A percentile compares a stretch with the other conserved stretches of the same genome.
These are phyloP conservation scores for Struthidea cinerea DNA, from an alignment of 2,113 vertebrate genomes.

Conservation along the genomic window DNA sequence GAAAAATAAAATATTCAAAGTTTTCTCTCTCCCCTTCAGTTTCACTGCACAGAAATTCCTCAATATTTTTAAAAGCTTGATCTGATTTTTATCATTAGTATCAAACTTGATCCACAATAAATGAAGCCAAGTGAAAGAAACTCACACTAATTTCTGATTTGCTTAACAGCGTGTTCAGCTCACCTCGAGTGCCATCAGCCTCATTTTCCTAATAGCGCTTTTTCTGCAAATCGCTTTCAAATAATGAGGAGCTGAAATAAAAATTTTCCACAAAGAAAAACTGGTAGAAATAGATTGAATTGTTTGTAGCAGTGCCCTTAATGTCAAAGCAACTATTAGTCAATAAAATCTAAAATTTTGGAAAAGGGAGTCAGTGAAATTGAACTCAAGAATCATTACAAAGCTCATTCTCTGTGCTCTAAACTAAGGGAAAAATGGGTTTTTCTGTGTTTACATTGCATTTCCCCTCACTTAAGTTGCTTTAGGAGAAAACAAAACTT, in stretches of 20 bases:
- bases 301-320: neutral
- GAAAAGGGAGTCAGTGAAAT: neutral
- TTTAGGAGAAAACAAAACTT: neutral
- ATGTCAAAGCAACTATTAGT: neutral
- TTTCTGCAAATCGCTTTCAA: constrained; percentile 6
- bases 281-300: neutral
- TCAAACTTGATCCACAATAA: neutral
- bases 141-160: neutral
- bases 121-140: constrained; percentile 17
- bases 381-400: neutral
- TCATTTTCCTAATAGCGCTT: neutral
- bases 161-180: neutral
- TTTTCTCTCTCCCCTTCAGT: neutral
- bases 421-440: neutral
- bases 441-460: neutral
- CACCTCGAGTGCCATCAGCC: neutral
- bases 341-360: neutral
- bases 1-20: neutral
- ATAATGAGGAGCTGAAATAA: constrained; percentile 18
- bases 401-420: neutral
- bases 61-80: neutral
- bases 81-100: neutral
- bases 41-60: neutral
- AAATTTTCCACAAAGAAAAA: neutral
- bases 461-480: neutral